phyloP scores from a whole-genome alignment of 2,888 invertebrate genomes.

The Gastracanthus pulcherrimus region DNA sequence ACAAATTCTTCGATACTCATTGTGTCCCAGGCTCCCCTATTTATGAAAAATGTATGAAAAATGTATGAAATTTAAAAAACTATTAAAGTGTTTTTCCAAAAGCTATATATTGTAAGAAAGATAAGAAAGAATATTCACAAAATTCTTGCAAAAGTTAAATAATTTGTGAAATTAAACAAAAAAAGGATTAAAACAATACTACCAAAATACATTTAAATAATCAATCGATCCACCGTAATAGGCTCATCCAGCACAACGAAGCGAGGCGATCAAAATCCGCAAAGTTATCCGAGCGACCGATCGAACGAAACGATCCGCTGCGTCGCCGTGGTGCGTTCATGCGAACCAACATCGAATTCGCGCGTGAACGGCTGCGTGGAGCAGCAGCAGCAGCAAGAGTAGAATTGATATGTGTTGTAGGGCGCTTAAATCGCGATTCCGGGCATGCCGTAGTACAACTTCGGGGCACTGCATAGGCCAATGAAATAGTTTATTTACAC shows the following conservation, averaged over 20 bases:
- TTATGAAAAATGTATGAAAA: too few species aligned
- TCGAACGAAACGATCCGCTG: slow-evolving; percentile 4
- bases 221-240: background rate
- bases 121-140: too few species aligned
- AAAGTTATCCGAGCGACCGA: background rate
- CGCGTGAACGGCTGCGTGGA: background rate
- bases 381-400: background rate
- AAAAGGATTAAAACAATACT: too few species aligned
- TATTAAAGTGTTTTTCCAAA: too few species aligned
- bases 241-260: background rate
- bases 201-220: background rate
- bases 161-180: too few species aligned
- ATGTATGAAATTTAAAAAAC: too few species aligned
- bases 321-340: background rate
- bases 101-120: too few species aligned
- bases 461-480: too few species aligned
- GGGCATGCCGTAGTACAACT: background rate
- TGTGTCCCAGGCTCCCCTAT: too few species aligned
- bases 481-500: slow-evolving; percentile 7
- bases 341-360: background rate
- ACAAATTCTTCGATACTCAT: too few species aligned
- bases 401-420: too few species aligned
- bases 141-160: too few species aligned
- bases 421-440: background rate
- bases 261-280: background rate